These are phyloP conservation scores for Griposia aprilina DNA, from an alignment of 2,888 invertebrate species.

Conservation along the genomic window DNA sequence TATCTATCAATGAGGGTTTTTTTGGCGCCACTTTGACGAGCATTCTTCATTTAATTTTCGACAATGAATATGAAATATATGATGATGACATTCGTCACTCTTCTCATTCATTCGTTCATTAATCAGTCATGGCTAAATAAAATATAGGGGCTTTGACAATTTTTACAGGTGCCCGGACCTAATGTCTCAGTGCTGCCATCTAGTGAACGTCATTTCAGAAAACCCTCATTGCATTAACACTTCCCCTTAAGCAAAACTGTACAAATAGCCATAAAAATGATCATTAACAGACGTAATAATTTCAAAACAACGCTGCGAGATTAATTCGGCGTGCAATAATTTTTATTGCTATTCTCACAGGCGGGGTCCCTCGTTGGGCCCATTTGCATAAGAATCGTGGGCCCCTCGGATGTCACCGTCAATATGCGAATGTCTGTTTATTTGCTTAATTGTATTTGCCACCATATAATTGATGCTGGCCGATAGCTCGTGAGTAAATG, in stretches of 20 bases:
- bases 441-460: conserved; percentile 86
- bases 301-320: conserved; percentile 59
- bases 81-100: too few species aligned
- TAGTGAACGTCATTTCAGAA: too few species aligned
- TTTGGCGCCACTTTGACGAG: too few species aligned
- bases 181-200: too few species aligned
- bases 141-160: too few species aligned
- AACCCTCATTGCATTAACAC: conserved; percentile 27
- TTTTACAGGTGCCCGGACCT: too few species aligned
- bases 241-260: conserved; percentile 15
- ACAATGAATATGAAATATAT: too few species aligned
- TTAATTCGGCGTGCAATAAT: conserved; percentile 69
- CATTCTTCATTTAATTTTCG: too few species aligned
- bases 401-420: conserved; percentile 76
- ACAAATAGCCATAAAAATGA: conserved; percentile 58
- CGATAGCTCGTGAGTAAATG: conserved; percentile 62
- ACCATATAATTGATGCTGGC: conserved; percentile 70
- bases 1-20: too few species aligned
- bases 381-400: conserved; percentile 86
- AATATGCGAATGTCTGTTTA: conserved; percentile 83
- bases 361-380: conserved; percentile 71
- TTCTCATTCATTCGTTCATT: too few species aligned
- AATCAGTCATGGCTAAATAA: too few species aligned
- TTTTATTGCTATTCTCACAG: conserved; percentile 78
- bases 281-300: conserved; percentile 53